Percentiles rank a stretch among this genome's conserved stretches.
These are phyloP conservation scores for Chelonus insularis DNA, from an alignment of 1,140 invertebrate genomes.

Conservation along the genomic window DNA sequence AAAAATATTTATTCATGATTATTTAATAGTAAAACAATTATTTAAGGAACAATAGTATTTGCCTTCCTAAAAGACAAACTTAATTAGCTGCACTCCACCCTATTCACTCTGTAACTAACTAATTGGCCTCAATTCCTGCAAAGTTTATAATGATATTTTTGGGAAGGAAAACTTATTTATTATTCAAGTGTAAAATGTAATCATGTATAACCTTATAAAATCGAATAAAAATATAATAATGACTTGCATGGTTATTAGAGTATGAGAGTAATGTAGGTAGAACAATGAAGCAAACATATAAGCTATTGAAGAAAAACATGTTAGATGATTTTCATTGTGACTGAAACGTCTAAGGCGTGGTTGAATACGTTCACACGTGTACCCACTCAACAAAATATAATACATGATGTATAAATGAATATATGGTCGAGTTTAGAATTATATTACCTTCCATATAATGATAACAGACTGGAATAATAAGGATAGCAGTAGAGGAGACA, in stretches of 20 bases:
- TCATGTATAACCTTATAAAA: not conserved
- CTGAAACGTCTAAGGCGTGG: conserved; percentile 3
- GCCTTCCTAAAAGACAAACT: too few species aligned
- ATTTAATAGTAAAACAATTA: too few species aligned
- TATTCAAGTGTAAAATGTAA: too few species aligned
- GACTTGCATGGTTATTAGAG: not conserved
- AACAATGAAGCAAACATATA: conserved; percentile 3
- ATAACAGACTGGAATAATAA: conserved; percentile 61
- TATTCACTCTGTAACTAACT: too few species aligned
- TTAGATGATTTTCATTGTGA: not conserved
- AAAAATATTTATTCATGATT: too few species aligned
- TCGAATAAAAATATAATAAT: not conserved
- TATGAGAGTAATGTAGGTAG: conserved; percentile 6
- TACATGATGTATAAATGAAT: conserved; percentile 5
- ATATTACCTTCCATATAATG: conserved; percentile 46
- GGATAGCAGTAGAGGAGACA: conserved; percentile 58
- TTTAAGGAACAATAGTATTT: too few species aligned
- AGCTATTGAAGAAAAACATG: not conserved
- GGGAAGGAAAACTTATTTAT: too few species aligned
- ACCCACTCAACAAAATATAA: conserved; percentile 12
- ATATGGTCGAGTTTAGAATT: conserved; percentile 32
- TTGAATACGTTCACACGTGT: conserved; percentile 5
- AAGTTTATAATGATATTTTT: too few species aligned
- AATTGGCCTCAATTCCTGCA: too few species aligned
- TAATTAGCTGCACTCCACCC: too few species aligned